Percentiles rank a stretch among this genome's conserved stretches.
phyloP scores from a whole-genome alignment of 2,888 invertebrate genomes.

The Troides helena region DNA sequence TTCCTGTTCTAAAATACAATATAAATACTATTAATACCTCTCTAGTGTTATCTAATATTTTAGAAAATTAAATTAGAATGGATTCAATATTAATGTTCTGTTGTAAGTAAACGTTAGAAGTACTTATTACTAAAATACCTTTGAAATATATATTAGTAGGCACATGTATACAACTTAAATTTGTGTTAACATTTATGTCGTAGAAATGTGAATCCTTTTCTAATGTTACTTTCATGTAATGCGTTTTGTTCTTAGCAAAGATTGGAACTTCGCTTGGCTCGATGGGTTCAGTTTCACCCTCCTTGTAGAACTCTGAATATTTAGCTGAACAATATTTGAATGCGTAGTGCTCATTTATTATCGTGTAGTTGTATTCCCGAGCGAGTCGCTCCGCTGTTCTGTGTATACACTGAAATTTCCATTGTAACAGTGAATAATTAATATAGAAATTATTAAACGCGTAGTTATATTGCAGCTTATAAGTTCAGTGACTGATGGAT shows the following conservation, averaged over 20 bases:
- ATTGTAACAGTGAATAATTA: background rate
- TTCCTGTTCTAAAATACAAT: slow-evolving; percentile 55
- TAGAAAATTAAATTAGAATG: background rate
- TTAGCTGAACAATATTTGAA: slow-evolving; percentile 90
- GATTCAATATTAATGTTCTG: too few species aligned
- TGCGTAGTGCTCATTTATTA: slow-evolving; percentile 60
- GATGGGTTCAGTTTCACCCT: slow-evolving; percentile 39
- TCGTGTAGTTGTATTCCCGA: slow-evolving; percentile 76
- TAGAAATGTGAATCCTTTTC: slow-evolving; percentile 91
- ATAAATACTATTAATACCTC: background rate
- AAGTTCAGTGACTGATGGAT: background rate
- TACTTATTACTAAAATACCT: slow-evolving; percentile 64
- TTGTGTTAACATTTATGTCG: slow-evolving; percentile 89
- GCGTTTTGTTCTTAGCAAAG: slow-evolving; percentile 55
- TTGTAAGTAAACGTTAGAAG: background rate
- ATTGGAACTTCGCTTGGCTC: slow-evolving; percentile 42
- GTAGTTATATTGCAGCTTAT: background rate
- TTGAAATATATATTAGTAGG: slow-evolving; percentile 95
- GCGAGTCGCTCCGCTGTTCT: slow-evolving; percentile 86
- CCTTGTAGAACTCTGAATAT: slow-evolving; percentile 79
- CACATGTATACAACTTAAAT: slow-evolving; percentile 93
- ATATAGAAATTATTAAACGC: background rate
- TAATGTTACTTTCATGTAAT: slow-evolving; percentile 80
- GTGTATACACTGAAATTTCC: slow-evolving; percentile 84
- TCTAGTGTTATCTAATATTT: background rate